Evolutionary conservation across 2,113 vertebrate genomes (phyloP).

Genomic region (Clinocottus analis): DNA sequence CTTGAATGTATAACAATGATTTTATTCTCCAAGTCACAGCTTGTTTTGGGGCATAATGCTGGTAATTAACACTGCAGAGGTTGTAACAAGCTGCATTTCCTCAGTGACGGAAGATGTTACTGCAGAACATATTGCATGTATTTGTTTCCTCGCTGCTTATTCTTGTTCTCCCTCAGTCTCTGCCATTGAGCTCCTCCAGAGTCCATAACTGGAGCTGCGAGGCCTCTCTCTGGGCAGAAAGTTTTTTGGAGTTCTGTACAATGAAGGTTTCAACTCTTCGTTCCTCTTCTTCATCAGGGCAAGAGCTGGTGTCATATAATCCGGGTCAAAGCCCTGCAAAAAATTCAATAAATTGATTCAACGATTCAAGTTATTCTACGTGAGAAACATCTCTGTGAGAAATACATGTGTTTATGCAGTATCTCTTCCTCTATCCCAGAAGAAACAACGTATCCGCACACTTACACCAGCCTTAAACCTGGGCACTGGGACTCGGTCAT

Average conservation of each 20-base stretch:
- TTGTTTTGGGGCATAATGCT: background rate
- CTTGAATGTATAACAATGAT: background rate
- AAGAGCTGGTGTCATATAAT: constrained; percentile 80
- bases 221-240: constrained; percentile 61
- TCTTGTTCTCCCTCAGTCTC: constrained; percentile 37
- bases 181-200: constrained; percentile 52
- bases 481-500: constrained; percentile 33
- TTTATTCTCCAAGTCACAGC: constrained; percentile 4
- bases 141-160: constrained; percentile 14
- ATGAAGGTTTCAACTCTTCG: constrained; percentile 52
- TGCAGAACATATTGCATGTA: background rate
- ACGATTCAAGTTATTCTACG: background rate
- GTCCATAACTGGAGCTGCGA: constrained; percentile 51
- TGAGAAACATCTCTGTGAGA: background rate
- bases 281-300: constrained; percentile 86
- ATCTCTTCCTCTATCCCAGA: background rate
- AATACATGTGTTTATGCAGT: background rate
- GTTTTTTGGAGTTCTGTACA: constrained; percentile 46
- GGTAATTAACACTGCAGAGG: constrained; percentile 48
- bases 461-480: constrained; percentile 65
- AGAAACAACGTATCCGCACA: background rate
- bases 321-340: constrained; percentile 60
- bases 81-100: constrained; percentile 16
- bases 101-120: background rate
- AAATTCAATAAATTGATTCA: background rate